Conservation (phyloP, 2,888 invertebrate genomes). For the Labia minor region DNA sequence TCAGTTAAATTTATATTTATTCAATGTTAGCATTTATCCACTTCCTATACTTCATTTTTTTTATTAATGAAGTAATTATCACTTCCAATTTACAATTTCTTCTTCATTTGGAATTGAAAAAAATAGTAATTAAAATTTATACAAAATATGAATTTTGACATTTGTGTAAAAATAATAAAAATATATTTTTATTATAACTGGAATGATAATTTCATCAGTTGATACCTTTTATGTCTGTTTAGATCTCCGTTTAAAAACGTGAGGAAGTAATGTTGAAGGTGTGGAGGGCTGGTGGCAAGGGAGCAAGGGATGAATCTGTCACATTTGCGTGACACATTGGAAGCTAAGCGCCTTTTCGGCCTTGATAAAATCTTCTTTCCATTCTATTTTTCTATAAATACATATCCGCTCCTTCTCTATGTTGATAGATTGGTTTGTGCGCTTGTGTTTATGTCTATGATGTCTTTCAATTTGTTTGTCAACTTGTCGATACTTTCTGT, state of each 20-base stretch:
- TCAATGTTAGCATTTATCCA: too few species aligned
- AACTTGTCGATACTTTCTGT: not conserved
- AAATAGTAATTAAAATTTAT: too few species aligned
- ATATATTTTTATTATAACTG: too few species aligned
- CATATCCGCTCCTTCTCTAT: not conserved
- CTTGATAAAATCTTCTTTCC: not conserved
- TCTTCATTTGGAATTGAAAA: too few species aligned
- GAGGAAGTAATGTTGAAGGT: not conserved
- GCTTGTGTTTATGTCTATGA: not conserved
- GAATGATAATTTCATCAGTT: too few species aligned
- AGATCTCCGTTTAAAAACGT: not conserved
- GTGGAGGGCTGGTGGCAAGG: too few species aligned
- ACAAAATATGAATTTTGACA: too few species aligned
- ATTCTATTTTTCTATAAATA: not conserved
- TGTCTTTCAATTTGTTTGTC: constrained; percentile 1
- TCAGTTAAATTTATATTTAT: too few species aligned
- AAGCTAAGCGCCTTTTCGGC: constrained; percentile 8
- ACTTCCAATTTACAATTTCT: too few species aligned
- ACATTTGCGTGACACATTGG: constrained; percentile 5
- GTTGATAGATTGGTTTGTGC: constrained; percentile 7
- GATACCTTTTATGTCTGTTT: not conserved
- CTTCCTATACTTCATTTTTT: too few species aligned
- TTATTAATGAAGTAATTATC: too few species aligned
- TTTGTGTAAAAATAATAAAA: too few species aligned
- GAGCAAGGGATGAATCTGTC: not conserved